Evolutionary conservation across 2,888 invertebrate species (phyloP).

Genomic region (Cancer borealis): DNA sequence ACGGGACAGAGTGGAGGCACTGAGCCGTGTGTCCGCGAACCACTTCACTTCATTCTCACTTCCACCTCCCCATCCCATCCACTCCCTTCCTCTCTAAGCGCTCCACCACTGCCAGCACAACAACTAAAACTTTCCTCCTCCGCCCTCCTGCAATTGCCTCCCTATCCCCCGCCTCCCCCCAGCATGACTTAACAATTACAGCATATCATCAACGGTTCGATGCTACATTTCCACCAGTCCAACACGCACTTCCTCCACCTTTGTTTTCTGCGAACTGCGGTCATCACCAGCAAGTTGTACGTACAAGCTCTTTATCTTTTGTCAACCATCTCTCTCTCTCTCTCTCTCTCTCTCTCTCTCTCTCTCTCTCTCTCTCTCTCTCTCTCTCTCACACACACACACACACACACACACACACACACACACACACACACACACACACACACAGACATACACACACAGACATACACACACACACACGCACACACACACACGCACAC

Average conservation of each 20-base stretch:
- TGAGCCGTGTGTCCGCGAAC: neutral
- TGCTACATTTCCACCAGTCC: neutral
- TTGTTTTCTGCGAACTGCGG: neutral
- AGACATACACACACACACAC: neutral
- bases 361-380: conserved; percentile 52
- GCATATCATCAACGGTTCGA: neutral
- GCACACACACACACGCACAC: neutral
- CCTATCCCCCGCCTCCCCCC: neutral
- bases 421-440: neutral
- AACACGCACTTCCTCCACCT: neutral
- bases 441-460: neutral
- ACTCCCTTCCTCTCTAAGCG: neutral
- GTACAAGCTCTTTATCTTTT: neutral
- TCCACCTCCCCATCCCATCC: neutral
- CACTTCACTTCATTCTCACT: neutral
- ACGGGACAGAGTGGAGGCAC: neutral
- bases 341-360: conserved; percentile 54
- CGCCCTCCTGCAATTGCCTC: neutral
- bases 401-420: too few relatives aligned
- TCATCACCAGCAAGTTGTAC: neutral
- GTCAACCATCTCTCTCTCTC: conserved; percentile 5
- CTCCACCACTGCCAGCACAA: neutral
- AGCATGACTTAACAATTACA: conserved; percentile 14
- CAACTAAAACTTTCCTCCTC: conserved; percentile 22
- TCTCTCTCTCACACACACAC: neutral